phyloP scores from a whole-genome alignment of 2,113 vertebrate species.

The Spilogale gracilis region DNA sequence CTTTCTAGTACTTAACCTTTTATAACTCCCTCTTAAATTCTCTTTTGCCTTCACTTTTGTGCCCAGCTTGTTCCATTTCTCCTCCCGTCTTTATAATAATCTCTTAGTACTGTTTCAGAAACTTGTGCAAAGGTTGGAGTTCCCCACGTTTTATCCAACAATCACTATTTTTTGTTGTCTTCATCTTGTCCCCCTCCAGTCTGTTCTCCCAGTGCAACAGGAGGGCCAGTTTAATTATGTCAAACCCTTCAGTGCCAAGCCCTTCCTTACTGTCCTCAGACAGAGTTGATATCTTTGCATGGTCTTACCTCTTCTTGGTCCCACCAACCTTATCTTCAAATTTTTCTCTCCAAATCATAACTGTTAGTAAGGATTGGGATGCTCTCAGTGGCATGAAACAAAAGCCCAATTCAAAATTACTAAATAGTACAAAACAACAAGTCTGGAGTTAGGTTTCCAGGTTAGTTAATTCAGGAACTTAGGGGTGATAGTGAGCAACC shows the following conservation, averaged over 20 bases:
- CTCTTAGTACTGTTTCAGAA: not conserved
- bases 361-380: not conserved
- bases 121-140: not conserved
- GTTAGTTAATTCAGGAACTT: not conserved
- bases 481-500: not conserved
- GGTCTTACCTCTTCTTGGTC: not conserved
- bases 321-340: not conserved
- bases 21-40: constrained; percentile 11
- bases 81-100: not conserved
- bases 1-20: constrained; percentile 9
- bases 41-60: constrained; percentile 12
- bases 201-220: not conserved
- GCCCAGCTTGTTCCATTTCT: not conserved
- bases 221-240: not conserved
- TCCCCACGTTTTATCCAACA: not conserved
- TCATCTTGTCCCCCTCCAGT: not conserved
- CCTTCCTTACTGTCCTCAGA: not conserved
- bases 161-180: not conserved
- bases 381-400: not conserved
- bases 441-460: not conserved
- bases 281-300: not conserved
- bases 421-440: not conserved
- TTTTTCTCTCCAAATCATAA: not conserved
- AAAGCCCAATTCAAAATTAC: not conserved
- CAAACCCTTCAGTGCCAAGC: not conserved